phyloP scores from a whole-genome alignment of 1,140 invertebrate genomes.

The Drosophila trapezifrons region DNA sequence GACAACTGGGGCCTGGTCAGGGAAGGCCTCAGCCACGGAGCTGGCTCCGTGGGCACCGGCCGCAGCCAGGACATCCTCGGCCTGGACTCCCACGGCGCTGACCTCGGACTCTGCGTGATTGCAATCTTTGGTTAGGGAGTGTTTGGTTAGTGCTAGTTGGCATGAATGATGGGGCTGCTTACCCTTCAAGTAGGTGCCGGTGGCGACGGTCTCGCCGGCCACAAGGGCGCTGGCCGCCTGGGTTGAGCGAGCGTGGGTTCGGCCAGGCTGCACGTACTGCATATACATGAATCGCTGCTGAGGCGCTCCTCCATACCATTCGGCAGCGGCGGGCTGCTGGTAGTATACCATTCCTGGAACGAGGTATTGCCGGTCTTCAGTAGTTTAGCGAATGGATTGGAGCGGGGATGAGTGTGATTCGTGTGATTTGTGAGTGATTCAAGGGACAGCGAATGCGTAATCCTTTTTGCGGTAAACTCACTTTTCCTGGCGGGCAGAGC shows the following conservation, averaged over 20 bases:
- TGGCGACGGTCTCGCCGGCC: slow-evolving; percentile 79
- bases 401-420: slow-evolving; percentile 11
- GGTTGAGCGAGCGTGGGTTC: slow-evolving; percentile 72
- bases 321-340: slow-evolving; percentile 72
- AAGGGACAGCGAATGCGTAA: slow-evolving; percentile 14
- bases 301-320: slow-evolving; percentile 66
- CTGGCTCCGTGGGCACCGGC: slow-evolving; percentile 70
- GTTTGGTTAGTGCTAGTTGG: slow-evolving; percentile 38
- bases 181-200: slow-evolving; percentile 82
- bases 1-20: slow-evolving; percentile 68
- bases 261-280: slow-evolving; percentile 79
- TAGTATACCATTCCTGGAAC: slow-evolving; percentile 83
- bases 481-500: slow-evolving; percentile 79
- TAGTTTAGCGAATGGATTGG: slow-evolving; percentile 1
- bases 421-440: slow-evolving; percentile 5
- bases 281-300: slow-evolving; percentile 83
- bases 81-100: slow-evolving; percentile 53
- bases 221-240: slow-evolving; percentile 78
- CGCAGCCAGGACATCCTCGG: slow-evolving; percentile 66
- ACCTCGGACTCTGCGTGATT: slow-evolving; percentile 75
- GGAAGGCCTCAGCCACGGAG: slow-evolving; percentile 81
- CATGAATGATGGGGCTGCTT: slow-evolving; percentile 25
- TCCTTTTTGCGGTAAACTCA: slow-evolving; percentile 60
- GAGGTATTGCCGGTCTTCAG: slow-evolving; percentile 72
- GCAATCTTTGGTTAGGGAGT: slow-evolving; percentile 78